These are phyloP conservation scores for Drosophila testacea DNA, from an alignment of 2,888 invertebrate species.

Conservation along the genomic window DNA sequence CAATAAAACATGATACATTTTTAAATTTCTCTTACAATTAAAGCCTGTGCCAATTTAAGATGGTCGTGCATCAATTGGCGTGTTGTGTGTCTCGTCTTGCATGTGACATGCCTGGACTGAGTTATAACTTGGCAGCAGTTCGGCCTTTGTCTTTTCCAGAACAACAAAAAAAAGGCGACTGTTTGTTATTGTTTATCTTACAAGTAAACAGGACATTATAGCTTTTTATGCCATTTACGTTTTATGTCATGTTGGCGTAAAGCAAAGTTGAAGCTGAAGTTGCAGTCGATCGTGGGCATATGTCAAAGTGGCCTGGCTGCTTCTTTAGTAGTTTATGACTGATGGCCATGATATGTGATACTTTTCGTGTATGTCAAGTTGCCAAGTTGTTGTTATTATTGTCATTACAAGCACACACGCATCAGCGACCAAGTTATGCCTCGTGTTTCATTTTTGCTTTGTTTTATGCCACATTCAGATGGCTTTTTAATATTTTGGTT, in stretches of 20 bases:
- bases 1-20: not conserved
- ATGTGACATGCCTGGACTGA: conserved; percentile 64
- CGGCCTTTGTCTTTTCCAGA: conserved; percentile 52
- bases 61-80: conserved; percentile 55
- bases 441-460: conserved; percentile 47
- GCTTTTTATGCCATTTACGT: conserved; percentile 80
- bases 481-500: conserved; percentile 72
- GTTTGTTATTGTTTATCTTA: conserved; percentile 76
- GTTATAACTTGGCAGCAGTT: conserved; percentile 56
- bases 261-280: conserved; percentile 57
- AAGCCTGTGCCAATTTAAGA: conserved; percentile 6
- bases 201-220: conserved; percentile 71
- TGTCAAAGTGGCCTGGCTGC: conserved; percentile 29
- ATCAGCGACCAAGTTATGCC: conserved; percentile 46
- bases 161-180: conserved; percentile 56
- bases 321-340: conserved; percentile 70
- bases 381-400: conserved; percentile 37
- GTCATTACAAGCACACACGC: conserved; percentile 62
- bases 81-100: conserved; percentile 55
- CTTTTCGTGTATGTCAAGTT: conserved; percentile 47
- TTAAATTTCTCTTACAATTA: conserved; percentile 11
- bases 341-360: conserved; percentile 73
- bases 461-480: conserved; percentile 64
- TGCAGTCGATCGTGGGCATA: conserved; percentile 38
- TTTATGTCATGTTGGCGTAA: conserved; percentile 63